phyloP scores from a whole-genome alignment of 1,140 invertebrate genomes.

The Lepidostoma basale region DNA sequence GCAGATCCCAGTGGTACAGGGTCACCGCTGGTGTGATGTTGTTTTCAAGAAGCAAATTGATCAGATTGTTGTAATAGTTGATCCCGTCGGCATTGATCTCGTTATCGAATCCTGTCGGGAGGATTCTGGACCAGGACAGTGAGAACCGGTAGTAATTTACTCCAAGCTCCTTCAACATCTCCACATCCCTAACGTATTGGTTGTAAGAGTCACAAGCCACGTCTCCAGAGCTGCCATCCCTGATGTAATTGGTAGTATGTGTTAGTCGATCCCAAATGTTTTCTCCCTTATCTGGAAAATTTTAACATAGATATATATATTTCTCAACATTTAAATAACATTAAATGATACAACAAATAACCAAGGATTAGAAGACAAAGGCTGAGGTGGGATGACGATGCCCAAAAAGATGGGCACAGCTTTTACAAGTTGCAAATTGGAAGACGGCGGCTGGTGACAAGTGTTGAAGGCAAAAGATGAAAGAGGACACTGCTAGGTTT shows the following conservation, averaged over 20 bases:
- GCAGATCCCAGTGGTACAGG: slow-evolving; percentile 63
- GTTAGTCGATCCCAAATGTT: slow-evolving; percentile 50
- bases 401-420: not conserved
- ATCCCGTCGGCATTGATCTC: slow-evolving; percentile 61
- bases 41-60: slow-evolving; percentile 58
- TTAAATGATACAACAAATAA: not conserved
- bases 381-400: not conserved
- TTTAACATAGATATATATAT: not conserved
- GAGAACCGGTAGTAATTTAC: slow-evolving; percentile 67
- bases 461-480: not conserved
- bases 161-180: slow-evolving; percentile 56
- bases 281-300: slow-evolving; percentile 50
- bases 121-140: slow-evolving; percentile 65
- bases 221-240: slow-evolving; percentile 53
- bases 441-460: not conserved
- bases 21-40: slow-evolving; percentile 60
- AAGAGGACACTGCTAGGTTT: no score
- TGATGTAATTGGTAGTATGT: slow-evolving; percentile 45
- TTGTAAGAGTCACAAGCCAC: slow-evolving; percentile 57
- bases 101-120: slow-evolving; percentile 61
- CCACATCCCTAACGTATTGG: slow-evolving; percentile 59
- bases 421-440: not conserved
- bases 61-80: slow-evolving; percentile 64
- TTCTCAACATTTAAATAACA: not conserved
- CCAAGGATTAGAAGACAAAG: not conserved